Evolutionary conservation across 2,113 vertebrate genomes (phyloP).

Genomic region (Forbesichthys agassizii): DNA sequence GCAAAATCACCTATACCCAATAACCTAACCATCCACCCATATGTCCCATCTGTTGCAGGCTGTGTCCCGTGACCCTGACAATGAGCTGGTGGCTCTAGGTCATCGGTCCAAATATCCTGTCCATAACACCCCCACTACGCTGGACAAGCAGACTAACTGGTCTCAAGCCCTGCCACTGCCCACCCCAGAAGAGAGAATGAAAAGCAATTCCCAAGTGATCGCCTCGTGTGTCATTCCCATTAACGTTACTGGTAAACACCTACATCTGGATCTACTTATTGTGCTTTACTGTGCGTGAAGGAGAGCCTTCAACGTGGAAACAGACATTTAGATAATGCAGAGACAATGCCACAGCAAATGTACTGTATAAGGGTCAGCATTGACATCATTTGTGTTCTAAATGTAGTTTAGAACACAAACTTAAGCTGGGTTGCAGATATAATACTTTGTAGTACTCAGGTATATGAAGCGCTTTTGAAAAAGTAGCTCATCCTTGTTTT

Average conservation of each 20-base stretch:
- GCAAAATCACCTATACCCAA: constrained; percentile 33
- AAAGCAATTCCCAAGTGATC: constrained; percentile 91
- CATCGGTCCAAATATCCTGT: constrained; percentile 91
- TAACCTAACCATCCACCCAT: constrained; percentile 46
- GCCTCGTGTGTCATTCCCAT: constrained; percentile 96
- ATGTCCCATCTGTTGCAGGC: constrained; percentile 83
- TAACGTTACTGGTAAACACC: constrained; percentile 92
- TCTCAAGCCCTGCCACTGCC: constrained; percentile 92
- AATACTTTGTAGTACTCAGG: no score
- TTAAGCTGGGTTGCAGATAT: no score
- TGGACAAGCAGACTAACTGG: constrained; percentile 99
- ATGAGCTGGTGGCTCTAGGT: constrained; percentile 87
- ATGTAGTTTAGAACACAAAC: no score
- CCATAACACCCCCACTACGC: constrained; percentile 92
- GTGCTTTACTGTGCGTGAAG: not conserved
- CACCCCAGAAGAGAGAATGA: constrained; percentile 97
- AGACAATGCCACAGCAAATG: no score
- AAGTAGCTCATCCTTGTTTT: no score
- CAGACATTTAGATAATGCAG: no score
- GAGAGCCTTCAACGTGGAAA: no score
- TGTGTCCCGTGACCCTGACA: constrained; percentile 83
- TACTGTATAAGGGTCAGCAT: no score
- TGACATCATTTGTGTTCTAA: no score
- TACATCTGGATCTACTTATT: constrained; percentile 5
- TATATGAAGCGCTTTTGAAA: no score